These are phyloP conservation scores for Lepidocyrtoides sp. DNA, from an alignment of 2,888 invertebrate species.

Conservation along the genomic window DNA sequence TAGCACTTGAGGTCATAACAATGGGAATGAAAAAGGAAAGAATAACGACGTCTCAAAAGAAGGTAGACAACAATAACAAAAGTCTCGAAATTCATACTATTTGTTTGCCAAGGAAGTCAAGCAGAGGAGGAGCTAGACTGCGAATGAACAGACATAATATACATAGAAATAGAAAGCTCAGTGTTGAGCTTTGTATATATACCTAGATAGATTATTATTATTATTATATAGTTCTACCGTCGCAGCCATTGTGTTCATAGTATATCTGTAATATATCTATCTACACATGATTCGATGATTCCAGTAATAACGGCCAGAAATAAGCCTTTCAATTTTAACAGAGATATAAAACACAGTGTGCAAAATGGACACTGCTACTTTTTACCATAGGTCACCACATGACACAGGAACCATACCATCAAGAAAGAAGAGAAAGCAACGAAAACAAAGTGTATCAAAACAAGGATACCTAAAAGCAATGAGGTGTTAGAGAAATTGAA, in stretches of 20 bases:
- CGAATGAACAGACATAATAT: too few relatives aligned
- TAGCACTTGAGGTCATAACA: constrained; percentile 7
- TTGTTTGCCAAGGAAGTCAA: constrained; percentile 42
- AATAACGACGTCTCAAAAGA: neutral
- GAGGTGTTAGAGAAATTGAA: constrained; percentile 69
- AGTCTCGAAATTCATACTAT: neutral
- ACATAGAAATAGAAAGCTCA: too few relatives aligned
- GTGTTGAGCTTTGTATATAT: too few relatives aligned
- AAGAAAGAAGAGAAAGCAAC: neutral
- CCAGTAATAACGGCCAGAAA: too few relatives aligned
- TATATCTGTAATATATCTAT: too few relatives aligned
- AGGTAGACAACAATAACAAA: neutral
- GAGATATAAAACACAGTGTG: neutral
- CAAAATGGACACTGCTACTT: constrained; percentile 32
- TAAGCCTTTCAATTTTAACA: neutral
- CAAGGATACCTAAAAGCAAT: constrained; percentile 47
- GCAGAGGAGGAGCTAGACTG: neutral
- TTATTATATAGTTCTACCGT: too few relatives aligned
- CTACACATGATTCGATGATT: too few relatives aligned
- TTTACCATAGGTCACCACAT: constrained; percentile 22
- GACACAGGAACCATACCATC: neutral
- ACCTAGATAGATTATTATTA: too few relatives aligned
- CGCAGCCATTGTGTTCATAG: too few relatives aligned
- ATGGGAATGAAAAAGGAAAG: neutral
- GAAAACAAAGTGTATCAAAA: constrained; percentile 11